Conservation (phyloP, 2,113 vertebrate species). For the Macaca fascicularis region T2T-MFA8v1.1 NC_088394.1:82929501-82930000, state of each 20-base stretch:
- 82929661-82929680: not conserved
- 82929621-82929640: not conserved
- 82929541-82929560: not conserved
- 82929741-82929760: not conserved
- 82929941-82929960: not conserved
- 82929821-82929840: not conserved
- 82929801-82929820: not conserved
- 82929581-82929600: not conserved
- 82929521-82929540: not conserved
- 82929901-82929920: not conserved
- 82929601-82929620: not conserved
- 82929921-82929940: not conserved
- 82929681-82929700: not conserved
- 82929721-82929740: not conserved
- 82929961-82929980: not conserved
- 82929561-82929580: too few relatives aligned
- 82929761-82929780: not conserved
- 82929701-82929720: fast-evolving
- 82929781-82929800: not conserved
- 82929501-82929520: not conserved
- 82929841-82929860: not conserved
- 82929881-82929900: not conserved
- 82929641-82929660: not conserved
- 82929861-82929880: not conserved
- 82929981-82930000: not conserved